Conservation (phyloP, 2,888 invertebrate species). For the Cerastoderma edule region DNA sequence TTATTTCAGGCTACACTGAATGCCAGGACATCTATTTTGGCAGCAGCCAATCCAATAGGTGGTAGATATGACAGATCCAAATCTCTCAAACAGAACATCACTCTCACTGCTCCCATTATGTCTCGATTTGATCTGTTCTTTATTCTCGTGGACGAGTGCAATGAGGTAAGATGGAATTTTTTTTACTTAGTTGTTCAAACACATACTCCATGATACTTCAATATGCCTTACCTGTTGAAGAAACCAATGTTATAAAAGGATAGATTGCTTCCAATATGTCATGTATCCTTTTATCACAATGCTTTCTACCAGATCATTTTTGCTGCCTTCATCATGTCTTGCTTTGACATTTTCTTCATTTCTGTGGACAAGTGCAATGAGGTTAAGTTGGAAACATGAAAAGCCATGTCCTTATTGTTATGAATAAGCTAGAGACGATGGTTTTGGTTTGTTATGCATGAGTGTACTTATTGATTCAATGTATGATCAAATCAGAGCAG, state of each 20-base stretch:
- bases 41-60: conserved; percentile 99
- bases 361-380: conserved; percentile 98
- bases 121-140: conserved; percentile 99
- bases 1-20: conserved; percentile 93
- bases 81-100: conserved; percentile 96
- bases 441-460: no score
- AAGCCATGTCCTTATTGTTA: not conserved
- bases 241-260: no score
- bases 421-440: no score
- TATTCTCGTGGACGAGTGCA: conserved; percentile 98
- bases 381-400: conserved; percentile 83
- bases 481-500: no score
- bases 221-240: not conserved
- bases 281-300: no score
- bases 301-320: no score
- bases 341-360: conserved; percentile 99
- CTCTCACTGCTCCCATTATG: conserved; percentile 98
- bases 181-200: not conserved
- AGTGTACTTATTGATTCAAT: no score
- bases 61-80: conserved; percentile 97
- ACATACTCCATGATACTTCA: not conserved
- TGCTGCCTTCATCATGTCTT: conserved; percentile 98
- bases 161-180: conserved; percentile 86
- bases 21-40: conserved; percentile 98
- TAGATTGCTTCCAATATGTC: no score